These are phyloP conservation scores for Erpetoichthys calabaricus DNA, from an alignment of 2,797 vertebrate species.

Conservation along the genomic window DNA sequence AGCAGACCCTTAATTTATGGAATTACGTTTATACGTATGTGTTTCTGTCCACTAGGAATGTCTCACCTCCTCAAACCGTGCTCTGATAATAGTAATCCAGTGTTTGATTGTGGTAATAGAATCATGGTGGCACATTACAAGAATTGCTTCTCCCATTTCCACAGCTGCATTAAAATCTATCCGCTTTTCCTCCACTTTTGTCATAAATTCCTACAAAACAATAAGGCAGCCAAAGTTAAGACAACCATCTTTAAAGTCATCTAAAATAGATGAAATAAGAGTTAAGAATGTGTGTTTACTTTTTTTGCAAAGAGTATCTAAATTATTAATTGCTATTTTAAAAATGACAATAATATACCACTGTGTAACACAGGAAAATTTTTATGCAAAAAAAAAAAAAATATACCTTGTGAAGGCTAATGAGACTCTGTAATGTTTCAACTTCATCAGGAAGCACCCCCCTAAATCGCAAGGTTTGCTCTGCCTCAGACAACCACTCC, in stretches of 20 bases:
- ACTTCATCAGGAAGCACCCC: constrained; percentile 86
- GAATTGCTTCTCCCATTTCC: constrained; percentile 80
- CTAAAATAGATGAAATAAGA: too few relatives aligned
- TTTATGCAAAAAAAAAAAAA: background rate
- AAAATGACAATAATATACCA: too few relatives aligned
- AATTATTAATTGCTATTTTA: too few relatives aligned
- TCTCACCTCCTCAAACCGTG: constrained; percentile 88
- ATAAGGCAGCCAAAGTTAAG: background rate
- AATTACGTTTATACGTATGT: too few relatives aligned
- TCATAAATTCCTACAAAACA: constrained; percentile 73
- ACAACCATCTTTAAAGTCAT: too few relatives aligned
- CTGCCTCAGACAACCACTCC: constrained; percentile 94
- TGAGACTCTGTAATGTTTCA: constrained; percentile 75
- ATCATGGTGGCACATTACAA: constrained; percentile 80
- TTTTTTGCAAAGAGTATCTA: too few relatives aligned
- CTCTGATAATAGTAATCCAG: constrained; percentile 97
- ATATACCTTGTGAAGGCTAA: constrained; percentile 71
- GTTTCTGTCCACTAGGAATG: too few relatives aligned
- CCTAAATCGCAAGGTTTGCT: constrained; percentile 89
- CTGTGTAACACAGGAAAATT: background rate
- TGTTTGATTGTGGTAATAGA: constrained; percentile 96
- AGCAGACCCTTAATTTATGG: too few relatives aligned
- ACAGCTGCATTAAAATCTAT: constrained; percentile 72
- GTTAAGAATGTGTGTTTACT: too few relatives aligned
- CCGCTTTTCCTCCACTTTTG: constrained; percentile 87